A percentile compares a stretch with the other conserved stretches of the same genome.
Conservation (phyloP, 2,888 invertebrate species). For the Drosophila eohydei region DNA sequence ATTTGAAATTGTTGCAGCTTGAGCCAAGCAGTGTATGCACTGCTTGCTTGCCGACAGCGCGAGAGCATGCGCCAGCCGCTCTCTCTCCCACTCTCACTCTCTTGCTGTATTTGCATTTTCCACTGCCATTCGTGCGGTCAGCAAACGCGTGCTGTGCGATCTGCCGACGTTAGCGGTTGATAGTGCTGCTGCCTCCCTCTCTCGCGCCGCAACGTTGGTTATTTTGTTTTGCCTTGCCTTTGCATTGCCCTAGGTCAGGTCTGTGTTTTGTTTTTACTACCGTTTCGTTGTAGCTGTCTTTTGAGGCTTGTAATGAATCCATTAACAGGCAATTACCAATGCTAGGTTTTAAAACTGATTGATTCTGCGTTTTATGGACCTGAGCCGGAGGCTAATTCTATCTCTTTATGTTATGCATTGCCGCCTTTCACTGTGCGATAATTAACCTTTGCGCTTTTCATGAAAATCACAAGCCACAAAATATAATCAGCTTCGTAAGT, state of each 20-base stretch:
- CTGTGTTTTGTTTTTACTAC: slow-evolving; percentile 55
- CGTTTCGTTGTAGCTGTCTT: slow-evolving; percentile 39
- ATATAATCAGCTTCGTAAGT: slow-evolving; percentile 35
- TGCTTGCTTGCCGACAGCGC: slow-evolving; percentile 39
- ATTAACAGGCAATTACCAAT: slow-evolving; percentile 66
- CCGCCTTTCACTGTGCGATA: slow-evolving; percentile 47
- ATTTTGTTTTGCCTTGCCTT: slow-evolving; percentile 33
- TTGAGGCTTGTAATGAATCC: slow-evolving; percentile 69
- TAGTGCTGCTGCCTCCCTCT: slow-evolving; percentile 8
- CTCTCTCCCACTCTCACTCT: not conserved
- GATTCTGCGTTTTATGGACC: slow-evolving; percentile 33
- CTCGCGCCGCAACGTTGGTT: not conserved
- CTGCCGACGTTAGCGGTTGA: slow-evolving; percentile 30
- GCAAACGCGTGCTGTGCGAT: slow-evolving; percentile 49
- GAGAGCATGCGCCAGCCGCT: slow-evolving; percentile 10
- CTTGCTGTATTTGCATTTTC: slow-evolving; percentile 15
- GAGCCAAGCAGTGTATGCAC: slow-evolving; percentile 47
- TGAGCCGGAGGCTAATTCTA: slow-evolving; percentile 27
- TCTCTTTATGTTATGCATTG: slow-evolving; percentile 8
- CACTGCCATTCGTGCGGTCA: slow-evolving; percentile 27
- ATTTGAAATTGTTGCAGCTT: slow-evolving; percentile 56
- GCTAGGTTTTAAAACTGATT: slow-evolving; percentile 55
- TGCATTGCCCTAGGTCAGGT: slow-evolving; percentile 77
- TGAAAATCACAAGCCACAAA: slow-evolving; percentile 34
- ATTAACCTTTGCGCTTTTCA: slow-evolving; percentile 42